Evolutionary conservation across 2,888 invertebrate species (phyloP), one percentile per base, ranked within the genome.

Genomic region (Aromia moschata): DNA sequence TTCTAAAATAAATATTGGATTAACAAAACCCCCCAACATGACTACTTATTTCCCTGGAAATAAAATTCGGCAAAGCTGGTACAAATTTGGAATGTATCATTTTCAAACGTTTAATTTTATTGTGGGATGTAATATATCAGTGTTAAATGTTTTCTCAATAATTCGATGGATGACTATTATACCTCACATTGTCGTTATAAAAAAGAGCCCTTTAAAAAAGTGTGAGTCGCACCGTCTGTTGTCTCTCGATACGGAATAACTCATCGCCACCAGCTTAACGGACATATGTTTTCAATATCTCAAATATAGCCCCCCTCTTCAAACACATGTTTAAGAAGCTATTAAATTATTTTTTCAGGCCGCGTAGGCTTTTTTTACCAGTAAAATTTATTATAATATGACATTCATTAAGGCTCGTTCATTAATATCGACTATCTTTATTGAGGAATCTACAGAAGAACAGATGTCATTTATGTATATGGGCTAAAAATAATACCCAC

Each of bases 281-380:
- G 52, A 67, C 67, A 67, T 65, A 55, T 69, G 69, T 68, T 68
- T 68, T 66, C 67, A 64, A 69, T 69, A 69, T 69, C 69, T 68
- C 64, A 64, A 66, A 69, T 66, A 62, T 66, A 62, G 55, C 66
- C 65, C 68, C 60, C 59, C 43, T 20, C 38, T 51, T 64, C 54
- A 64, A 61, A 67, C 64, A 69, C 69, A 69, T 69, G 65, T 67
- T 67, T 63, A 62, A 61, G 63, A 62, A 64, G 61, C 65, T 64
- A 67, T 69, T 69, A 69, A 66, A 67, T 67, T 64, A 67, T 67
- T 67, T 67, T n/a, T 67, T 67, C 67, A 64, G 55, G 62, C 58
- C 58, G 54, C 37, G 52, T 49, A 60, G 58, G 49, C 64, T 66
- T n/a, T n/a, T 66, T 63, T 66, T 66, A 64, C 60, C 57, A 58